phyloP scores from a whole-genome alignment of 1,140 invertebrate genomes.

The Ephestia elutella region DNA sequence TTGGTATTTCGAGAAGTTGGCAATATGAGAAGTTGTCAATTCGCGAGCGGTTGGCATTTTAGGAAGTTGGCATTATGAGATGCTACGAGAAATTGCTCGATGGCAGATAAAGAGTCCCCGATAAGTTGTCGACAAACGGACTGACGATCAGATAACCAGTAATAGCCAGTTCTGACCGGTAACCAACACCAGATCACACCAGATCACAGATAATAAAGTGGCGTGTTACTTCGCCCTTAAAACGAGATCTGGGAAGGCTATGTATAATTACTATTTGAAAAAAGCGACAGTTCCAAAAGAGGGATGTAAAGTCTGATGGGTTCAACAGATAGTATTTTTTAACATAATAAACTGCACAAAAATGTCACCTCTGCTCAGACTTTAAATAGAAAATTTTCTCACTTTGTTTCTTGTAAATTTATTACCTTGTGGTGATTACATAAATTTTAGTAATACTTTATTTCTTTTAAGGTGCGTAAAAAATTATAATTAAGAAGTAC shows the following conservation, averaged over 20 bases:
- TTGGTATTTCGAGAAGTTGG: too few species aligned
- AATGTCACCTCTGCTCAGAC: too few species aligned
- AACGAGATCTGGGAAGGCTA: neutral
- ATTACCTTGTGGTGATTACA: too few species aligned
- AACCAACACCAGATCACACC: constrained; percentile 57
- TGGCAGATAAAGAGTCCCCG: constrained; percentile 33
- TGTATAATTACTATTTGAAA: neutral
- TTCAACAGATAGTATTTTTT: neutral
- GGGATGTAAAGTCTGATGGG: neutral
- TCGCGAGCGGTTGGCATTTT: too few species aligned
- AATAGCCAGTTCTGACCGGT: constrained; percentile 26
- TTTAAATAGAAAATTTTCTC: too few species aligned
- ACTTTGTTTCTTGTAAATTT: too few species aligned
- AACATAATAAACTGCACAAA: neutral
- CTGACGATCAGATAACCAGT: constrained; percentile 39
- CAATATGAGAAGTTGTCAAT: too few species aligned
- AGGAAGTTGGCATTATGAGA: too few species aligned
- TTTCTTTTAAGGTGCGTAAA: too few species aligned
- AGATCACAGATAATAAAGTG: constrained; percentile 44
- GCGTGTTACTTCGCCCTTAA: constrained; percentile 11
- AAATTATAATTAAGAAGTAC: too few species aligned
- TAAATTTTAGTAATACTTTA: too few species aligned
- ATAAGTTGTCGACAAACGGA: constrained; percentile 41
- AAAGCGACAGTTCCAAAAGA: neutral
- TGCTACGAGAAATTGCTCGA: too few species aligned